Conservation (phyloP, 2,113 vertebrate genomes). For the Scortum barcoo region DNA sequence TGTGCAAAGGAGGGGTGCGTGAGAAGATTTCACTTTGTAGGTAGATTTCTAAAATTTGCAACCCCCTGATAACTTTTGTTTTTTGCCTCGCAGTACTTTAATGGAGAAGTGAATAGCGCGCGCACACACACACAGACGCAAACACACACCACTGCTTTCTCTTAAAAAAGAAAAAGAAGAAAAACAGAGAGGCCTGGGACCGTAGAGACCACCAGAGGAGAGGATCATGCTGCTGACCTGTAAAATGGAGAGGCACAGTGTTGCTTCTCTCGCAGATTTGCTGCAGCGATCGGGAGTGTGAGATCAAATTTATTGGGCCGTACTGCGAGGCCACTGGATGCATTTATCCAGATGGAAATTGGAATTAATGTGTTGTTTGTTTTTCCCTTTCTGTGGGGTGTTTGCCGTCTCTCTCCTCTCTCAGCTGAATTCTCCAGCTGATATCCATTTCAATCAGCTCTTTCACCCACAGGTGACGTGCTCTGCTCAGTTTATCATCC, state of each 20-base stretch:
- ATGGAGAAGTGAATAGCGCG: slow-evolving; percentile 39
- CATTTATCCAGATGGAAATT: slow-evolving; percentile 65
- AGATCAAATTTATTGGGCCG: slow-evolving; percentile 60
- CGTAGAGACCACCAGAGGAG: slow-evolving; percentile 51
- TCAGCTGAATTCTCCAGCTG: slow-evolving; percentile 44
- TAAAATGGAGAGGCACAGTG: slow-evolving; percentile 47
- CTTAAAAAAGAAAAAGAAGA: background rate
- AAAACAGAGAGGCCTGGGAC: slow-evolving; percentile 37
- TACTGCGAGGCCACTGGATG: slow-evolving; percentile 35
- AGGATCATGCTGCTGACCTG: slow-evolving; percentile 62
- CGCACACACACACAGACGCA: background rate
- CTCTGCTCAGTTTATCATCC: slow-evolving; percentile 48
- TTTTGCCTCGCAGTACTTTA: slow-evolving; percentile 48
- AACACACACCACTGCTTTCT: background rate
- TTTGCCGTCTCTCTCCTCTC: slow-evolving; percentile 26
- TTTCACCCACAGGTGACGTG: slow-evolving; percentile 73
- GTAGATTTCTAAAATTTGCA: slow-evolving; percentile 55
- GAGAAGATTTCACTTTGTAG: slow-evolving; percentile 49
- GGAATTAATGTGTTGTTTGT: slow-evolving; percentile 66
- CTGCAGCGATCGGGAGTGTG: slow-evolving; percentile 73
- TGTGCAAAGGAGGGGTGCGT: slow-evolving; percentile 45
- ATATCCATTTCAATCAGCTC: slow-evolving; percentile 73
- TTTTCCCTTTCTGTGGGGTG: slow-evolving; percentile 48
- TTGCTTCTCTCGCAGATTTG: slow-evolving; percentile 64
- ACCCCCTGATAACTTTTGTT: slow-evolving; percentile 75